Evolutionary conservation across 1,140 invertebrate species (phyloP), one percentile per base, ranked within the genome.

Genomic region (Drosophila nasuta): DNA sequence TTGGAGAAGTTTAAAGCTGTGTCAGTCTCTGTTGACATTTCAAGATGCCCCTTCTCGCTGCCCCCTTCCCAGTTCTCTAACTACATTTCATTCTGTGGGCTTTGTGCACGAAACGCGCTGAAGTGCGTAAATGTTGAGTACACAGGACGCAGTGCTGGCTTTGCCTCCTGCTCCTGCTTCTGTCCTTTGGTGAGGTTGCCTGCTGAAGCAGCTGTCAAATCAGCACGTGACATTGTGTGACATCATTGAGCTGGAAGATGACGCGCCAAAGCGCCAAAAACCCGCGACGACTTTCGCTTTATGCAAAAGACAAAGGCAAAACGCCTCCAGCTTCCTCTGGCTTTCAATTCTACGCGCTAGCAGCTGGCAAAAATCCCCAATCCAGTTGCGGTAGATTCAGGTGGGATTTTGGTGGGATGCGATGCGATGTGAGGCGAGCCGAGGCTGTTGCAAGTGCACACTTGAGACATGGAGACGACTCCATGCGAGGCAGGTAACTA

Each of bases 211-310:
- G 68, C 73, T 71, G 73, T 70, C 67, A 77, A 75, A 81, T 74
- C 60, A 88, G 83, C 83, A 87, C 83, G 83, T 89, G 85, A 87
- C 78, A 91, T 91, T 91, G 87, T 91, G 77, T 75, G 87, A 76
- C 75, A 77, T 83, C 82, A 91, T 83, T 91, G 88, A 91, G 81
- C 82, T 91, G 88, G 82, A 91, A 83, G 66, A 70, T 80, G 78
- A 89, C 72, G 76, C 72, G 63, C 65, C 67, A 63, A 63, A 82
- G 78, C 70, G 59, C 74, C 73, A 64, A 76, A 68, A 79, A 66
- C 45, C 59, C 58, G 52, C 59, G 69, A 79, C 79, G 70, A 83
- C 78, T 89, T 89, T 88, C 82, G 82, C 76, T 87, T 74, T 66
- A 87, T 79, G 66, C 71, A 56, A 72, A 78, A 89, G 78, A 88